A percentile compares a stretch with the other conserved stretches of the same genome.
Evolutionary conservation across 2,113 vertebrate genomes (phyloP).

Genomic region (Odontesthes bonariensis): DNA sequence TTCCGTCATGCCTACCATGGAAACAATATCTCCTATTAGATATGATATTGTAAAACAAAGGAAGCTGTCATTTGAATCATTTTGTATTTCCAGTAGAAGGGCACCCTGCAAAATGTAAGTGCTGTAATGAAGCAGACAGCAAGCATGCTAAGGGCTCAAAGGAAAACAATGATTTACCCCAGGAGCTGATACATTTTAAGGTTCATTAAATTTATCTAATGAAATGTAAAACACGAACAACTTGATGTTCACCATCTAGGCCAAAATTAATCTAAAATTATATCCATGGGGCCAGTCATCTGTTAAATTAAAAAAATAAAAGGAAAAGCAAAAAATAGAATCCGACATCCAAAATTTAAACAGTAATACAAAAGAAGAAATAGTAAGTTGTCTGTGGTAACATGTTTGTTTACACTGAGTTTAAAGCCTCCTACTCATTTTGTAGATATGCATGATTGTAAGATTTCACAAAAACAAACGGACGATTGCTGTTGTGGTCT

Average conservation of each 20-base stretch:
- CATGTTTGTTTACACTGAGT: no score
- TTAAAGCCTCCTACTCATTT: no score
- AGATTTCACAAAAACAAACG: no score
- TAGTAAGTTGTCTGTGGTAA: no score
- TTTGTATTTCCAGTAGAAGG: slow-evolving; percentile 6
- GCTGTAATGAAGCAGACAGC: neutral
- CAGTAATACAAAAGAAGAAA: no score
- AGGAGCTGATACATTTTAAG: slow-evolving; percentile 16
- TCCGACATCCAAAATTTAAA: no score
- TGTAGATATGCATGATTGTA: no score
- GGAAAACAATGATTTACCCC: slow-evolving; percentile 2
- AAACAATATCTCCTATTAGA: neutral
- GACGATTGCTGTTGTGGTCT: no score
- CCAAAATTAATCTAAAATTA: slow-evolving; percentile 10
- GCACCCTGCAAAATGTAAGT: neutral
- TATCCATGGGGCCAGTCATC: fast-evolving
- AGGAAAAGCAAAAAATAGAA: neutral
- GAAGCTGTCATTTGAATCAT: neutral
- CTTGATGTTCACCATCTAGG: slow-evolving; percentile 3
- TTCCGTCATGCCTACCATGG: neutral
- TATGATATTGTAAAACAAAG: neutral
- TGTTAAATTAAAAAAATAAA: neutral
- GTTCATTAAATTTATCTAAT: slow-evolving; percentile 37
- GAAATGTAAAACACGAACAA: slow-evolving; percentile 12
- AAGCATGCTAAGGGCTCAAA: slow-evolving; percentile 4